Evolutionary conservation across 2,113 vertebrate genomes (phyloP), one percentile per base, ranked within the genome.

Genomic region (Pachycephala philippinensis): DNA sequence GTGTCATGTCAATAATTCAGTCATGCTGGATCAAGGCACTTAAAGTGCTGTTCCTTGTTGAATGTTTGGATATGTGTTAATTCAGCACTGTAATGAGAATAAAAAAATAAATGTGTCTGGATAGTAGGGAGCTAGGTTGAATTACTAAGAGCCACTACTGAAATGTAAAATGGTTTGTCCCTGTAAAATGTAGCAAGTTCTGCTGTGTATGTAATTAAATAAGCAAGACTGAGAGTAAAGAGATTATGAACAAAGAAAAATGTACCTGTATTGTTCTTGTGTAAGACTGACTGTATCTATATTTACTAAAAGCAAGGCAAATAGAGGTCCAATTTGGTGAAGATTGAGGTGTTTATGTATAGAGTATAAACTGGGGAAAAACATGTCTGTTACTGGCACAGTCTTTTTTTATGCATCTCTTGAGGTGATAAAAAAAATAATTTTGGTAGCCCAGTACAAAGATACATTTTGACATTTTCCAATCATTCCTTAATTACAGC

Each of bases 241-340:
- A 54, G 30, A 13, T 54, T 13, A 50, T 21, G 20, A 22, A 35
- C 33, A 30, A 56, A 45, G 20, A 8, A 27, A 75, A 71, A 76
- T 15, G 1, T 30, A 37, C 20, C 19, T 59, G 5, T 50, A 31
- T 61, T 88, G 7, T 61, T 90, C 26, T 81, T 59, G 70, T 14
- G 35, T 69, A 45, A 57, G 45, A 53, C 13, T 74, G 64, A 57
- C 54, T 87, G 10, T 63, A 13, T 69, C 16, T 65, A 2, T 86
- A 49, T 63, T 86, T 83, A 69, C n/a, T 66, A 72, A 91, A 80
- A 83, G 56, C 24, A 69, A 72, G 45, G 42, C 31, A 84, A 70
- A 33, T 18, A 37, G 57, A 54, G 1, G 53, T 35, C 13, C 20
- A 82, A 1, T 79, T 66, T 78, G 19, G 14, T 77, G 27, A 57